These are phyloP conservation scores for Tympanoctomys barrerae DNA, from an alignment of 2,797 vertebrate species.

Conservation along the genomic window DNA sequence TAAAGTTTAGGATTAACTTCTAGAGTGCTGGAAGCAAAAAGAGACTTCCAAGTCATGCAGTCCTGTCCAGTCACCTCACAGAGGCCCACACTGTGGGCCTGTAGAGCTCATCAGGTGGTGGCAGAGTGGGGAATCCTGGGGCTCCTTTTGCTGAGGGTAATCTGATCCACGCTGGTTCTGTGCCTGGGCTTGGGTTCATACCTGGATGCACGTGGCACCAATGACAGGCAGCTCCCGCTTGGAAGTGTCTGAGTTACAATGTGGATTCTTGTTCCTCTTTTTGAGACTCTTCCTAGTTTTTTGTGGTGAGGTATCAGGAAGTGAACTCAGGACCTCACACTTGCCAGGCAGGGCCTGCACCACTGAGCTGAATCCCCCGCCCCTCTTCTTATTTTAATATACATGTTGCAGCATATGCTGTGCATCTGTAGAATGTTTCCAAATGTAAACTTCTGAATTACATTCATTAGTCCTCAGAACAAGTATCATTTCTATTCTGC, in stretches of 20 bases:
- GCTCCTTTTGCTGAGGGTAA: background rate
- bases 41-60: background rate
- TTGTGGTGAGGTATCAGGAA: too few relatives aligned
- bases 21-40: background rate
- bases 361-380: too few relatives aligned
- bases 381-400: background rate
- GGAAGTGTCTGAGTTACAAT: background rate
- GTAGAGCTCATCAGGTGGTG: background rate
- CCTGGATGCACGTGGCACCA: background rate
- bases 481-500: background rate
- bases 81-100: background rate
- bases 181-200: background rate
- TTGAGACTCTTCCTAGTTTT: background rate
- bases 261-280: background rate
- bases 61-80: background rate
- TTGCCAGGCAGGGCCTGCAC: too few relatives aligned
- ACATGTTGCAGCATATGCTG: background rate
- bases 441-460: background rate
- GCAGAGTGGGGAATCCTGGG: background rate
- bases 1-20: background rate
- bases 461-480: background rate
- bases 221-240: background rate
- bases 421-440: background rate
- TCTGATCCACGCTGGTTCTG: background rate
- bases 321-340: too few relatives aligned